Evolutionary conservation across 1,140 invertebrate genomes (phyloP).

Genomic region (Caerostris extrusa): DNA sequence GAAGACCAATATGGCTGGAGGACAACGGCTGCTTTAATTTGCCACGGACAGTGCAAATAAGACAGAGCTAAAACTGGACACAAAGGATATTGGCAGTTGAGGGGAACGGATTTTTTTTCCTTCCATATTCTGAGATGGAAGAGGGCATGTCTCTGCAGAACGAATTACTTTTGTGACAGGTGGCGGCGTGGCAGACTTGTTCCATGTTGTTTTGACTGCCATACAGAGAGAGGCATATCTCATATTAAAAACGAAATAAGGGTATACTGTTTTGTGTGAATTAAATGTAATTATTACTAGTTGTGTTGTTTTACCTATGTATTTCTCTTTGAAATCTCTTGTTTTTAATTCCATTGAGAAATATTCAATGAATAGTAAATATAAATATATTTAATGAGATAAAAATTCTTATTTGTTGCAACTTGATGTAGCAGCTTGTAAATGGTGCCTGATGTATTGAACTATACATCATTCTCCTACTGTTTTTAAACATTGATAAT

Average conservation of each 20-base stretch:
- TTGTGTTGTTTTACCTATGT: too few species aligned
- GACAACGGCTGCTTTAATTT: constrained; percentile 57
- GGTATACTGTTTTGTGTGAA: not conserved
- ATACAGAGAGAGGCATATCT: not conserved
- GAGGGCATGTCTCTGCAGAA: not conserved
- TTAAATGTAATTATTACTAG: too few species aligned
- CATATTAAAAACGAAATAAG: not conserved
- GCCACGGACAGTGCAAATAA: constrained; percentile 54
- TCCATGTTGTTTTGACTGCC: not conserved
- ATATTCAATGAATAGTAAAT: too few species aligned
- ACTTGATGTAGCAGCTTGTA: too few species aligned
- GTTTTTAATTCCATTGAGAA: too few species aligned
- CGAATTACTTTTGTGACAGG: constrained; percentile 18
- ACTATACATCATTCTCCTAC: too few species aligned
- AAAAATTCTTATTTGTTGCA: too few species aligned
- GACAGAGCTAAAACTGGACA: constrained; percentile 10
- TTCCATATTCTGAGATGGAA: not conserved
- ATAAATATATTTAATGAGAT: too few species aligned
- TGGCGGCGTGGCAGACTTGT: not conserved
- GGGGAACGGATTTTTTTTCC: not conserved
- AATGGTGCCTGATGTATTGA: too few species aligned
- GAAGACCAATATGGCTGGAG: constrained; percentile 26
- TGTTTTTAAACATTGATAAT: too few species aligned
- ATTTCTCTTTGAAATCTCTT: too few species aligned
- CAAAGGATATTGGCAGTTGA: constrained; percentile 58